phyloP scores from a whole-genome alignment of 37 sponge, comb jelly and placozoan species.

The Mnemiopsis leidyi region DNA sequence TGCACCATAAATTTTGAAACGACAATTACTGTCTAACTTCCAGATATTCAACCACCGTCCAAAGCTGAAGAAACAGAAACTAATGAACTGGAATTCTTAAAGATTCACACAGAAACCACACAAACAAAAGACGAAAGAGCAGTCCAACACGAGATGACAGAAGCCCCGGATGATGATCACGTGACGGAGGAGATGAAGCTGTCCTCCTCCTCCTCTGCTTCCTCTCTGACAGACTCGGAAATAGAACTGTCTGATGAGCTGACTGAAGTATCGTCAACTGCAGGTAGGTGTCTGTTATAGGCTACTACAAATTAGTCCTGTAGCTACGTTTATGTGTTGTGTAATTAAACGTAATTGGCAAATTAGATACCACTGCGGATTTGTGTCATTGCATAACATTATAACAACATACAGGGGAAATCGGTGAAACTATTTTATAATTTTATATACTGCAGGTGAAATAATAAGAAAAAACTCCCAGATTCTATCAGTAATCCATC shows the following conservation, averaged over 20 bases:
- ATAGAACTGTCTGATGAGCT: background rate
- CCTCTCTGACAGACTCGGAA: background rate
- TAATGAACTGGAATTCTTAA: background rate
- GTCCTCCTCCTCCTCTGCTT: background rate
- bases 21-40: background rate
- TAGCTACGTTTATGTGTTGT: too few species aligned
- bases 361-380: too few species aligned
- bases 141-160: background rate
- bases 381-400: too few species aligned
- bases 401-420: too few species aligned
- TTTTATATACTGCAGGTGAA: background rate
- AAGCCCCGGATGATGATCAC: background rate
- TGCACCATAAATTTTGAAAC: too few species aligned
- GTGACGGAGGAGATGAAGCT: slow-evolving; percentile 20
- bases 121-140: background rate
- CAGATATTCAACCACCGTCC: background rate
- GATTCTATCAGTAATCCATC: background rate
- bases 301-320: too few species aligned
- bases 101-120: background rate
- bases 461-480: background rate
- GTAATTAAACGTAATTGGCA: too few species aligned
- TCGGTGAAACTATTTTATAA: too few species aligned
- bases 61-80: background rate
- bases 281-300: background rate
- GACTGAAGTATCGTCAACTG: slow-evolving; percentile 42